Evolutionary conservation across 2,797 vertebrate species (phyloP).

Genomic region (Botia almorhae): DNA sequence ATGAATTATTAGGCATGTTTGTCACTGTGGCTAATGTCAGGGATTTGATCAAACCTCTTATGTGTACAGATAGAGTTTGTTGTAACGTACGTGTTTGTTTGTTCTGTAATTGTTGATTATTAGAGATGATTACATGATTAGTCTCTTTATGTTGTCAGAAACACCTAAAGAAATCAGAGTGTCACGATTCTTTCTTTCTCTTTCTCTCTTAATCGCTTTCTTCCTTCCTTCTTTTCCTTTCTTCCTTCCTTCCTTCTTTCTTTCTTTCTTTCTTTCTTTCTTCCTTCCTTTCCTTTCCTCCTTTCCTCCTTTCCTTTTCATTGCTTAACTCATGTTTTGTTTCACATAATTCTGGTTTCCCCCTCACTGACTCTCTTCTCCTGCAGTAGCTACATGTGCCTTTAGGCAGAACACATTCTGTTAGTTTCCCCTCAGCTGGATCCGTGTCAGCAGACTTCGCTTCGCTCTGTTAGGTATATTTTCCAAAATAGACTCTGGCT

Average conservation of each 20-base stretch:
- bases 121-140: neutral
- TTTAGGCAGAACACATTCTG: constrained; percentile 38
- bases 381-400: constrained; percentile 30
- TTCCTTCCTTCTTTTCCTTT: neutral
- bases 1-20: neutral
- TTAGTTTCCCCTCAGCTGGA: constrained; percentile 22
- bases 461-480: constrained; percentile 45
- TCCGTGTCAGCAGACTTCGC: constrained; percentile 64
- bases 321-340: constrained; percentile 5
- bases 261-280: no score
- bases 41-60: no score
- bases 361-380: constrained; percentile 9
- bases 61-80: no score
- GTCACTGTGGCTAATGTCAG: no score
- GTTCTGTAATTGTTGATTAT: no score
- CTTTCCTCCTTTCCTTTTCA: no score
- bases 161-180: no score
- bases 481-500: constrained; percentile 56
- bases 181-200: no score
- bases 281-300: neutral
- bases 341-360: constrained; percentile 30
- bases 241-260: no score
- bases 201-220: no score
- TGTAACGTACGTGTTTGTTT: no score
- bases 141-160: no score